A percentile compares a stretch with the other conserved stretches of the same genome.
Conservation (phyloP, 1,140 invertebrate species). For the Elymnias hypermnestra region DNA sequence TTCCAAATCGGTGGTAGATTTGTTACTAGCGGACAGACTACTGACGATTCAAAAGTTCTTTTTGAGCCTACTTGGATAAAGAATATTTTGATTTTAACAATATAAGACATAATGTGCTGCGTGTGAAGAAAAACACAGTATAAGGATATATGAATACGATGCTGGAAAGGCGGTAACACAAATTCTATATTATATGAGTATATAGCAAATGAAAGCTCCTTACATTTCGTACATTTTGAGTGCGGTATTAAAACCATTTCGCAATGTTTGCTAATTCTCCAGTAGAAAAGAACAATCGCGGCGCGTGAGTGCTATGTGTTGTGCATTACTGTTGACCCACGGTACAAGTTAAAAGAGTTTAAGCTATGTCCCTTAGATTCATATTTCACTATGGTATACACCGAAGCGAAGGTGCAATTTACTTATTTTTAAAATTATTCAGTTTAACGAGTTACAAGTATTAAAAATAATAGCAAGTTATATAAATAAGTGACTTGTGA, state of each 20-base stretch:
- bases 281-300: conserved; percentile 58
- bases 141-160: conserved; percentile 15
- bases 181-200: conserved; percentile 15
- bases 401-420: too few relatives aligned
- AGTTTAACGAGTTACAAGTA: too few relatives aligned
- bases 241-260: conserved; percentile 59
- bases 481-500: too few relatives aligned
- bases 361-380: too few relatives aligned
- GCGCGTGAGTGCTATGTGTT: conserved; percentile 51
- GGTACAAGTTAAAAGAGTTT: conserved; percentile 17
- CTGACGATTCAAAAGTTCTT: too few relatives aligned
- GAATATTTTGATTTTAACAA: too few relatives aligned
- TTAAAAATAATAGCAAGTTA: too few relatives aligned
- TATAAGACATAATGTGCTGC: too few relatives aligned
- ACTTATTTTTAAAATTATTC: too few relatives aligned
- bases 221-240: conserved; percentile 44
- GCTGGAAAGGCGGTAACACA: conserved; percentile 11
- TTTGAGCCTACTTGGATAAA: too few relatives aligned
- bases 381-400: background rate
- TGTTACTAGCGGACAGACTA: too few relatives aligned
- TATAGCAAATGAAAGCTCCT: conserved; percentile 42
- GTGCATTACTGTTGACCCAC: conserved; percentile 37
- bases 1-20: too few relatives aligned
- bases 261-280: conserved; percentile 64
- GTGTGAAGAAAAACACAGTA: conserved; percentile 1